Base-by-base conservation (phyloP, 1,140 invertebrate genomes). In the Halesus radiatus region DNA sequence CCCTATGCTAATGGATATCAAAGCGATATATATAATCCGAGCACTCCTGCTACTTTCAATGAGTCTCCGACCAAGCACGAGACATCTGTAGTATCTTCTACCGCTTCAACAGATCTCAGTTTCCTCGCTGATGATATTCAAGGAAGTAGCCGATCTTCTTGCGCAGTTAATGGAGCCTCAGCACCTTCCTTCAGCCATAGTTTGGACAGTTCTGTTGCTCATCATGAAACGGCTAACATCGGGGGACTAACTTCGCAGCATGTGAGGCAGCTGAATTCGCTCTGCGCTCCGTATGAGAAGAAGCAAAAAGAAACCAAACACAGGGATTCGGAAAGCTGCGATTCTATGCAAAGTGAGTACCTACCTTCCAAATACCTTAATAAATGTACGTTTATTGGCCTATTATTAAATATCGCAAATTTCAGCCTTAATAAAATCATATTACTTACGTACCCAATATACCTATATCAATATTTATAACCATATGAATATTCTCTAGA, bases 121-220 rank as follows among this genome's bases (percentile, higher is more conserved):
- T 82, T 80, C 22, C 37, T 80, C 23, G 68, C 70, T 15, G 81
- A 82, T 22, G 72, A 75, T 26, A 37, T 62, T 6, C 64, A 74
- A 37, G 77, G 70, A 58, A 79, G 68, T 23, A 37, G 23, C 15
- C 20, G 70, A 16, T 52, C 73, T 53, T 77, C 78, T 1, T 82
- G 81, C 37, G 77, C 80, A 0, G 22, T 75, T n/a, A 45, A 45
- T 45, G 37, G 37, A 1, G 8, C 37, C 10, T 45, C 37, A 45
- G 22, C 62, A 26, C 26, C 54, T 37, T 50, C 62, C 13, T 87
- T 87, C 80, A 23, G 76, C n/a, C 85, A 85, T 8, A 29, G 75
- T 15, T 62, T 84, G 45, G 62, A 80, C 7, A 73, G 80, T 29
- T 22, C 76, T 3, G 80, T 74, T 13, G 58, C 80, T 37, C 56